Evolutionary conservation across 1,140 invertebrate genomes (phyloP).

Genomic region (Calliopsis andreniformis): DNA sequence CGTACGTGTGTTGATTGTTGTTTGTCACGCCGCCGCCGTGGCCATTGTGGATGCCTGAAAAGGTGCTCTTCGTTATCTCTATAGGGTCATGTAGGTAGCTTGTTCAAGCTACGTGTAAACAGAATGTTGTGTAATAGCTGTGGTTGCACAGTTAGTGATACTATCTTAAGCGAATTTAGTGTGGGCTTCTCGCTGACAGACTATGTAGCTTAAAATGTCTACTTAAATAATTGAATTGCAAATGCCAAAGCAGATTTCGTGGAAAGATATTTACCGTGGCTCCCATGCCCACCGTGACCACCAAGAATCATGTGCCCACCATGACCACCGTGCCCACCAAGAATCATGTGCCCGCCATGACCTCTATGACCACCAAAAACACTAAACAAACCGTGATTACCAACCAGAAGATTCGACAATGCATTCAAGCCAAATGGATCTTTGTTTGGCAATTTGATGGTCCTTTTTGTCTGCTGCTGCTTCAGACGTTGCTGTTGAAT

Average conservation of each 20-base stretch:
- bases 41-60: constrained; percentile 32
- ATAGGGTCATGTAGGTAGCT: too few relatives aligned
- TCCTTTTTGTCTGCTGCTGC: constrained; percentile 42
- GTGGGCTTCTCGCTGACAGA: too few relatives aligned
- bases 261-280: constrained; percentile 42
- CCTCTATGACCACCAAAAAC: constrained; percentile 20
- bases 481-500: constrained; percentile 54
- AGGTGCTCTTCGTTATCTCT: background rate
- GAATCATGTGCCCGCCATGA: constrained; percentile 14
- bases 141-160: too few relatives aligned
- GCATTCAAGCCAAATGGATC: constrained; percentile 65
- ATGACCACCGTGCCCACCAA: constrained; percentile 23
- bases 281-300: constrained; percentile 36
- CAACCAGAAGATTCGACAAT: constrained; percentile 53
- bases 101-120: too few relatives aligned
- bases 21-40: background rate
- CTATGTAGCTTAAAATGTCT: too few relatives aligned
- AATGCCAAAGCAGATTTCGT: too few relatives aligned
- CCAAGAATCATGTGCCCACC: constrained; percentile 25
- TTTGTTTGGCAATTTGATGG: constrained; percentile 35
- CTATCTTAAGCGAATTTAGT: too few relatives aligned
- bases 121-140: too few relatives aligned
- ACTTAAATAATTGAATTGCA: too few relatives aligned
- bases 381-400: constrained; percentile 50
- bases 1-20: constrained; percentile 50